Conservation (phyloP, 1,140 invertebrate species). For the Drosophila tristis region DNA sequence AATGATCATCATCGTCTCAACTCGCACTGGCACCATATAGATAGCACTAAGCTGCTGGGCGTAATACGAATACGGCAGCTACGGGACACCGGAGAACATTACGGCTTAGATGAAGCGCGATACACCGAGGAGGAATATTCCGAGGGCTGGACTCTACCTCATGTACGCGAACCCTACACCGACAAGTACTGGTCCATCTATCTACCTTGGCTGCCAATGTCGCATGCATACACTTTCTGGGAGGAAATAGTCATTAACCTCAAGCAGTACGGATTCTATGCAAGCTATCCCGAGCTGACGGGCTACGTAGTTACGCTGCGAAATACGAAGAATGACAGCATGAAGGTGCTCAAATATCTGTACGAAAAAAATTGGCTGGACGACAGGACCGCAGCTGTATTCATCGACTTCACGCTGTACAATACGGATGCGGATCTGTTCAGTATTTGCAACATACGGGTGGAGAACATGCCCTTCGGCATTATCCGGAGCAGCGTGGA, state of each 20-base stretch:
- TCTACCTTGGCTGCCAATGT: slow-evolving; percentile 56
- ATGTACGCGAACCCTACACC: slow-evolving; percentile 41
- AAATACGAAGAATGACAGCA: slow-evolving; percentile 40
- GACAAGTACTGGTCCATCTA: slow-evolving; percentile 67
- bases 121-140: slow-evolving; percentile 27
- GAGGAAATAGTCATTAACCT: slow-evolving; percentile 25
- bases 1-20: not conserved
- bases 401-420: slow-evolving; percentile 73
- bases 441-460: slow-evolving; percentile 52
- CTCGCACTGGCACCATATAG: slow-evolving; percentile 35
- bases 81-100: slow-evolving; percentile 2
- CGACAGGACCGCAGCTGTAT: slow-evolving; percentile 53
- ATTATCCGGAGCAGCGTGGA: slow-evolving; percentile 12
- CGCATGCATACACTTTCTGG: not conserved
- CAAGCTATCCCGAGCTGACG: slow-evolving; percentile 39
- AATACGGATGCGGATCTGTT: slow-evolving; percentile 69
- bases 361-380: slow-evolving; percentile 53
- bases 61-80: slow-evolving; percentile 65
- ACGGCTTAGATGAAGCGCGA: slow-evolving; percentile 2
- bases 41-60: slow-evolving; percentile 38
- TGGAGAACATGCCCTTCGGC: slow-evolving; percentile 65
- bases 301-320: slow-evolving; percentile 57
- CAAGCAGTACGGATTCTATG: slow-evolving; percentile 27
- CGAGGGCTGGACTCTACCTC: slow-evolving; percentile 57
- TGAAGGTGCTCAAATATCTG: slow-evolving; percentile 54